Evolutionary conservation across 37 sponge, comb jelly and placozoan genomes (phyloP), one percentile per base, ranked within the genome.

Genomic region (Chondrilla cf. caribensis): DNA sequence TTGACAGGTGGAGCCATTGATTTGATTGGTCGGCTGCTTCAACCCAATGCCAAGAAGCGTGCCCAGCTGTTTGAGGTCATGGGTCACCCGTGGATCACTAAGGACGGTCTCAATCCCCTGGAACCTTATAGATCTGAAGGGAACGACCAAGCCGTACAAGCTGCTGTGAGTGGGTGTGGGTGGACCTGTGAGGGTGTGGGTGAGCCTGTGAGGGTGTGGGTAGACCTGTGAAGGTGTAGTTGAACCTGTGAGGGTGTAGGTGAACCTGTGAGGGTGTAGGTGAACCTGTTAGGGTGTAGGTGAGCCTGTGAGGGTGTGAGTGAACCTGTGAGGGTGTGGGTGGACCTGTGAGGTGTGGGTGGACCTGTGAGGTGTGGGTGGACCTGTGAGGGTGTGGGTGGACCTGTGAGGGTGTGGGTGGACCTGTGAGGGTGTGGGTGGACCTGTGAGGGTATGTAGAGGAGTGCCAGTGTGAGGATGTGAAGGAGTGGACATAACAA

Each of bases 51-150:
- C 18, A 68, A 41, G 21, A 58, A 81, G 29, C 79, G 98, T 24
- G 43, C 75, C 25, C 62, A 43, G 38, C 88, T 97, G 83, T 65
- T 76, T 44, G 93, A 87, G 39, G 90, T 90, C 22, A 97, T 97
- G 98, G 40, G 36, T 0, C 95, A 97, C 58, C 90, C 95, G 4
- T 97, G 98, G 98, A 83, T 93, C 39, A 97, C 98, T n/a, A 95
- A 93, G 57, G 88, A 95, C 24, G 95, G 95, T 2, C 38, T 76
- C 7, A 83, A 90, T 11, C 92, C 90, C n/a, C 86, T 97, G 24
- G 73, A 79, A 2, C 92, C 98, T 2, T 97, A 87, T 86, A 82
- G 87, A 65, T 62, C 82, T 18, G 83, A 84, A 7, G 85, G 81
- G 24, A 77, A 80, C 3, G 93, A 97, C 47, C 70, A 66, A 31